Percentiles rank a stretch among this genome's conserved stretches.
Conservation (phyloP, 1,140 invertebrate genomes). For the Pseudoatta argentina region DNA sequence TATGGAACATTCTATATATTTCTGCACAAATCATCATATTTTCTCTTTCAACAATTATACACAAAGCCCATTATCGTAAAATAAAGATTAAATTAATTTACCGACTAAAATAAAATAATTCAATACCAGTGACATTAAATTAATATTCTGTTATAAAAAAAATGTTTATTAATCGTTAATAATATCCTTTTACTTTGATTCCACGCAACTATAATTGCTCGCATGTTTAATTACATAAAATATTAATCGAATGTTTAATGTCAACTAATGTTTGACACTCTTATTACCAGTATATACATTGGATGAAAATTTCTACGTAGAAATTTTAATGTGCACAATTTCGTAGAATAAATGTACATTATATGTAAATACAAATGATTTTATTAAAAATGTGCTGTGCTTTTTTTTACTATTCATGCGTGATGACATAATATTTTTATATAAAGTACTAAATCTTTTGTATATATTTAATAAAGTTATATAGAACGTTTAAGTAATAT, state of each 20-base stretch:
- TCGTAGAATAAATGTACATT: not conserved
- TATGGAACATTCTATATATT: not conserved
- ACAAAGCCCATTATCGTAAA: constrained; percentile 30
- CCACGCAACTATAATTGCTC: constrained; percentile 11
- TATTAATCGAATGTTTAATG: constrained; percentile 42
- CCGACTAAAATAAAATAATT: constrained; percentile 38
- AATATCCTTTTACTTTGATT: constrained; percentile 31
- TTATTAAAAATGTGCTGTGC: not conserved
- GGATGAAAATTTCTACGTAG: not conserved
- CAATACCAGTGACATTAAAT: constrained; percentile 39
- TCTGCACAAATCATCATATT: not conserved
- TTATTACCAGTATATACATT: constrained; percentile 19
- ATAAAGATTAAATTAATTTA: constrained; percentile 40
- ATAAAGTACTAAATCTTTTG: constrained; percentile 5
- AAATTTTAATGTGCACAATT: constrained; percentile 33
- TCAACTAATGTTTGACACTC: not conserved
- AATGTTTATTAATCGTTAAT: constrained; percentile 46
- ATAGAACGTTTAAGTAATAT: not conserved
- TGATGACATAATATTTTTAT: not conserved
- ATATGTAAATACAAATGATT: not conserved
- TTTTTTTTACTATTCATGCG: not conserved
- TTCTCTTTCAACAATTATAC: constrained; percentile 36
- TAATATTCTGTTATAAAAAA: constrained; percentile 49
- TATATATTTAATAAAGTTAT: not conserved
- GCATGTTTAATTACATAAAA: constrained; percentile 38